Conservation (phyloP, 2,113 vertebrate genomes). For the Gymnocephalus cernua region DNA sequence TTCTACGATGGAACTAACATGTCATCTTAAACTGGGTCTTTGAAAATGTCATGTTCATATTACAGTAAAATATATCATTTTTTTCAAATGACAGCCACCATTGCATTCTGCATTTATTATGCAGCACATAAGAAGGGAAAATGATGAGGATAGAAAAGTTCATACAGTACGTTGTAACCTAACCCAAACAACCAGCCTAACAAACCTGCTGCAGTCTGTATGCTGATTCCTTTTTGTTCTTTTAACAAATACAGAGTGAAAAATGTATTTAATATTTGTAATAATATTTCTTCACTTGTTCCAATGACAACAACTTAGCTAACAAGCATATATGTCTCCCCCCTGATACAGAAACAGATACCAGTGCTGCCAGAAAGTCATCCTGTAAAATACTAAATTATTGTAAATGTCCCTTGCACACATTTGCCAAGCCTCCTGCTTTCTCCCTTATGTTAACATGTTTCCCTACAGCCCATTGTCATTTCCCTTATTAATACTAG, state of each 20-base stretch:
- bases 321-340: conserved; percentile 14
- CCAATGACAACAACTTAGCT: not conserved
- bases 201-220: not conserved
- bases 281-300: not conserved
- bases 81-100: not conserved
- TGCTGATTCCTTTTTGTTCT: too few species aligned
- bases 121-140: not conserved
- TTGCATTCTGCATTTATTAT: not conserved
- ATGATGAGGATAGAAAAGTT: too few species aligned
- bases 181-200: not conserved
- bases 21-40: not conserved
- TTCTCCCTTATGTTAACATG: conserved; percentile 32
- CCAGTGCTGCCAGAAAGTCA: conserved; percentile 26
- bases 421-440: conserved; percentile 13
- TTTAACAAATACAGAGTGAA: not conserved
- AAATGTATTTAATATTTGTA: not conserved
- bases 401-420: conserved; percentile 33
- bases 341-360: conserved; percentile 20
- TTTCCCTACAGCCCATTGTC: conserved; percentile 27
- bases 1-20: not conserved
- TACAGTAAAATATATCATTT: not conserved
- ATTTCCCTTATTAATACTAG: conserved; percentile 46
- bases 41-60: not conserved
- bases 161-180: not conserved
- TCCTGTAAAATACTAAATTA: conserved; percentile 41